Evolutionary conservation across 2,888 invertebrate species (phyloP), one percentile per base, ranked within the genome.

Genomic region (Acanthopleura granulata): DNA sequence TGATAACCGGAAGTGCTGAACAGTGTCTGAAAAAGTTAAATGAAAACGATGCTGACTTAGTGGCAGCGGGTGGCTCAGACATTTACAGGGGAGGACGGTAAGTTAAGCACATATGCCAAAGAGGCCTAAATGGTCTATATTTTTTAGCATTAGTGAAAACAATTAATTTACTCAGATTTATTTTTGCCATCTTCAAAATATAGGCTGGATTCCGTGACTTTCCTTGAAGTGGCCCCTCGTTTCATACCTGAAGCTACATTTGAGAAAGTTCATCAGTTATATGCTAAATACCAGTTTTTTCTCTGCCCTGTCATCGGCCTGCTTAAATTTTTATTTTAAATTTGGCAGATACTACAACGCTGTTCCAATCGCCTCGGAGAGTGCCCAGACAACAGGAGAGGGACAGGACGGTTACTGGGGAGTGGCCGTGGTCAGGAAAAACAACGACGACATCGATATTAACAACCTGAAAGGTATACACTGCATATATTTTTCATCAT

Each of bases 381-480:
- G 83, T 70, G 86, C 86, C 79, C 81, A 62, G 18, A 22, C 11
- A 30, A 40, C 30, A 9, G 40, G 80, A 1, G 76, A 77, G n/a
- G 27, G 97, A 86, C 93, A 94, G 74, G 95, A 95, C 0, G 95
- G 95, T 89, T 97, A 97, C 91, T 98, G 96, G 89, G 97, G 96
- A 0, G 97, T 98, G 0, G 98, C 97, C 0, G 96, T 98, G 0
- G 95, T 95, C 0, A 96, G 96, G 87, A 96, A 97, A 76, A 81
- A 81, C 25, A 97, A 97, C 89, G 94, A 95, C 0, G 94, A 94
- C 78, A 97, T 97, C 0, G 97, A 83, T 29, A 78, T 87, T 40
- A 85, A 83, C 76, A 97, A 97, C 90, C 92, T 98, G 0, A 95
- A 95, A 82, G 84, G 89, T 86, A 76, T 80, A 57, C 49, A 40